Base-by-base conservation (phyloP, 2,113 vertebrate species). In the Antigone vipio region DNA sequence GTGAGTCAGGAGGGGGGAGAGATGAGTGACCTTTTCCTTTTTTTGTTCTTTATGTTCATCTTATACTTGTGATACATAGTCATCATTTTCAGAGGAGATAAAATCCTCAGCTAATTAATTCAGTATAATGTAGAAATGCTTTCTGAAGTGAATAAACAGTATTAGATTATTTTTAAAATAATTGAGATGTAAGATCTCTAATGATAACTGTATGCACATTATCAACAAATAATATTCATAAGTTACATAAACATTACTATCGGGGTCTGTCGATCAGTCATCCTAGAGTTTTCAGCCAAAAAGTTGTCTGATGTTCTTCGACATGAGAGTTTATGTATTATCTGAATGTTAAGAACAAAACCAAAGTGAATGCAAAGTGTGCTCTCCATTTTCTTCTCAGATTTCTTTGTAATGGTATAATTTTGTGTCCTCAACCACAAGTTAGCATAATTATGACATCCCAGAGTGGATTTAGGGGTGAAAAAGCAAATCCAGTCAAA, bases 21-120 rank as follows among this genome's bases (percentile, higher is more conserved):
- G 5, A 86, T 60, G 71, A 90, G 26, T 96, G 93, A 93, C 92
- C 93, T 97, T 96, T 89, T 83, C 44, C 32, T 59, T 75, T 93
- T 42, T 81, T 64, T 79, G 6, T 82, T 92, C 50, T 94, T 63
- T 87, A 49, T 49, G 53, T 89, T 92, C 5, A 2, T 71, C 27
- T 93, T 89, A 35, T 30, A 30, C 47, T 93, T 85, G 47, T 50
- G 40, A 55, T 92, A 62, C 5, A 5, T 8, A 64, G 26, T 93
- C 71, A 94, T 89, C 11, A 53, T 90, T 88, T 96, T 53, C 77
- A 69, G 63, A 88, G 50, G 14, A 83, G 72, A 50, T 64, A 63
- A 92, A 83, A 47, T 60, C 11, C 34, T 60, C 38, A 34, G 23
- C 55, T 89, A 71, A 85, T 94, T 84, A 94, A 67, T 91, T 84